Conservation (phyloP, 2,797 vertebrate species). For the Helostoma temminkii region DNA sequence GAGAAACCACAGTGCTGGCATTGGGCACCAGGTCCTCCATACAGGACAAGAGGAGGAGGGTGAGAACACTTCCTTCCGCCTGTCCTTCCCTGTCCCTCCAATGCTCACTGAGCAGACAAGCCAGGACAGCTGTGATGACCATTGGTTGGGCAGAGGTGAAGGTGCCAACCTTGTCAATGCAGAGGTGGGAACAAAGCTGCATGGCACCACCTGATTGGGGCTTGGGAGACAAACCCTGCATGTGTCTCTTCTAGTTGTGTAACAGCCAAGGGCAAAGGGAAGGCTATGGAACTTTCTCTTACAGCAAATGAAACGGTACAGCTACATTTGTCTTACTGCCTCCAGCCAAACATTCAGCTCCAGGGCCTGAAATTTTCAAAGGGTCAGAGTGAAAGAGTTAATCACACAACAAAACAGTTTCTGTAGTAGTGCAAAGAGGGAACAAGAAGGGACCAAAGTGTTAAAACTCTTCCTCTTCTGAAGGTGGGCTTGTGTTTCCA, state of each 20-base stretch:
- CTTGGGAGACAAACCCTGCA: constrained; percentile 61
- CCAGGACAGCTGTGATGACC: constrained; percentile 69
- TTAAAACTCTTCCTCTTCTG: background rate
- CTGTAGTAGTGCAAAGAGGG: background rate
- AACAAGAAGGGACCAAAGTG: background rate
- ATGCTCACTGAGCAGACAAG: constrained; percentile 73
- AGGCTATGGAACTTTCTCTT: constrained; percentile 50
- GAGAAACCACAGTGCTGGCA: constrained; percentile 60
- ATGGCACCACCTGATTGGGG: constrained; percentile 47
- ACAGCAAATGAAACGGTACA: constrained; percentile 27
- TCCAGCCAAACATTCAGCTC: constrained; percentile 9
- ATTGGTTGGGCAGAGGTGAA: constrained; percentile 62
- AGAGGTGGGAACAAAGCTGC: constrained; percentile 64
- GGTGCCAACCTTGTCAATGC: constrained; percentile 69
- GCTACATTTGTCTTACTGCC: constrained; percentile 20
- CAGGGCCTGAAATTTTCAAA: background rate
- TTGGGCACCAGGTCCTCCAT: constrained; percentile 64
- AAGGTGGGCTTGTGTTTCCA: background rate
- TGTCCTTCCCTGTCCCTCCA: constrained; percentile 73
- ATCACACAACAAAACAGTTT: background rate
- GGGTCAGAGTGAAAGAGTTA: background rate
- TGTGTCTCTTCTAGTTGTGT: constrained; percentile 50
- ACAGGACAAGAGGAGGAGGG: constrained; percentile 63
- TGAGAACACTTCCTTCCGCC: constrained; percentile 76
- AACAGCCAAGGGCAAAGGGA: constrained; percentile 62